These are phyloP conservation scores for Scartelaos histophorus DNA, from an alignment of 2,113 vertebrate species.

Conservation along the genomic window DNA sequence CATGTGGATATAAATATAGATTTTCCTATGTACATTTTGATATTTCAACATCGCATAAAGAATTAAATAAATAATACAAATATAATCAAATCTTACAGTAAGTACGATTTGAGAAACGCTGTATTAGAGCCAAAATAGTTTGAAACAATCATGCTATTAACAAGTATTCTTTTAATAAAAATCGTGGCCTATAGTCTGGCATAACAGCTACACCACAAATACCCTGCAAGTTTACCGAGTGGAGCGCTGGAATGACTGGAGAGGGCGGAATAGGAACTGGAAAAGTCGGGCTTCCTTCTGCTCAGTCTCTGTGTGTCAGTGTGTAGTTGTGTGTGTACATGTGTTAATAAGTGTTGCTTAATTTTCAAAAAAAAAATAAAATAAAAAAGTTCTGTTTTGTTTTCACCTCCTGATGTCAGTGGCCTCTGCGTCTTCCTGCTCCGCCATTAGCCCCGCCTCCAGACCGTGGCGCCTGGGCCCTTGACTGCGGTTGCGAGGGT, in stretches of 20 bases:
- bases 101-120: slow-evolving; percentile 75
- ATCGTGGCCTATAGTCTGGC: slow-evolving; percentile 68
- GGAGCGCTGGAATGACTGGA: slow-evolving; percentile 95
- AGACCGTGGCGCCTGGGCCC: slow-evolving; percentile 79
- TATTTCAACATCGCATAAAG: slow-evolving; percentile 80
- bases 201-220: slow-evolving; percentile 85
- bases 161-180: slow-evolving; percentile 61
- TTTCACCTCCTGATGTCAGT: slow-evolving; percentile 95
- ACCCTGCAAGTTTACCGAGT: slow-evolving; percentile 87
- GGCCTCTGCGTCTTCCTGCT: slow-evolving; percentile 84
- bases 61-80: slow-evolving; percentile 84
- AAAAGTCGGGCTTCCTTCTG: slow-evolving; percentile 62
- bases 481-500: slow-evolving; percentile 76
- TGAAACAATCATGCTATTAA: slow-evolving; percentile 68
- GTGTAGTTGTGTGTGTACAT: slow-evolving; percentile 43
- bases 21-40: slow-evolving; percentile 82
- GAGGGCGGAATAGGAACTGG: slow-evolving; percentile 72
- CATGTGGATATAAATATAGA: slow-evolving; percentile 82
- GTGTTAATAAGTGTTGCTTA: slow-evolving; percentile 51
- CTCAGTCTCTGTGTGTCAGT: slow-evolving; percentile 59
- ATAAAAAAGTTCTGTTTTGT: slow-evolving; percentile 33
- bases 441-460: slow-evolving; percentile 78
- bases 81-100: slow-evolving; percentile 75
- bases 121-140: slow-evolving; percentile 76
- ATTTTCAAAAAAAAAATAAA: slow-evolving; percentile 29